phyloP scores from a whole-genome alignment of 2,113 vertebrate species.

The Callaeas wilsoni region DNA sequence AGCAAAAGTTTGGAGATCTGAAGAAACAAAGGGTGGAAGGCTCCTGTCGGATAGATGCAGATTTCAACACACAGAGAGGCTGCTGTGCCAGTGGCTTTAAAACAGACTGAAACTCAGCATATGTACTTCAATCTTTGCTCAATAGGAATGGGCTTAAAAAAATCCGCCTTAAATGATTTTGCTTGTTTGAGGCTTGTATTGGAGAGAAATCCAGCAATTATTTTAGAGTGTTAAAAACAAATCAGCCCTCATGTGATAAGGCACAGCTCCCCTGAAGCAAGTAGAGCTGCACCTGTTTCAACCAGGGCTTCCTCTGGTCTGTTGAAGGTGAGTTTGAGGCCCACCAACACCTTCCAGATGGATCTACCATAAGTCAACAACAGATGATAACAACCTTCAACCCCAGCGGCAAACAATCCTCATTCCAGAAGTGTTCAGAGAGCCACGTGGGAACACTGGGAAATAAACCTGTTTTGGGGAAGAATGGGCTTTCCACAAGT shows the following conservation, averaged over 20 bases:
- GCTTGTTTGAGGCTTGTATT: background rate
- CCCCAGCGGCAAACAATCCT: background rate
- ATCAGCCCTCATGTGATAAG: background rate
- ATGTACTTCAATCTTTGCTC: background rate
- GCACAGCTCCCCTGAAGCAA: slow-evolving; percentile 29
- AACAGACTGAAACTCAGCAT: background rate
- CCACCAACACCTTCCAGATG: slow-evolving; percentile 28
- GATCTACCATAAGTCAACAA: slow-evolving; percentile 17
- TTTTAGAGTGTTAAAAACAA: slow-evolving; percentile 22
- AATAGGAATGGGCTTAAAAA: background rate
- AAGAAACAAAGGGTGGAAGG: background rate
- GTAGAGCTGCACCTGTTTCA: slow-evolving; percentile 21
- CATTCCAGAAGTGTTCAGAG: slow-evolving; percentile 1
- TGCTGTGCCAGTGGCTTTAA: background rate
- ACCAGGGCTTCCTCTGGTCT: slow-evolving; percentile 21
- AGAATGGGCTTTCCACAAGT: background rate
- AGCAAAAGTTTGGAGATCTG: background rate
- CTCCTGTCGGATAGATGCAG: background rate
- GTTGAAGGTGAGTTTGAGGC: slow-evolving; percentile 5
- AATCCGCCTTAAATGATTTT: background rate
- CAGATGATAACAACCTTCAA: slow-evolving; percentile 24
- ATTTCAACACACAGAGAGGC: background rate
- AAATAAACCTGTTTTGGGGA: background rate
- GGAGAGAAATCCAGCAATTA: background rate
- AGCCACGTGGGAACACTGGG: background rate